These are phyloP conservation scores for Poecilia velifera DNA, from an alignment of 2,797 vertebrate species.

Conservation along the genomic window DNA sequence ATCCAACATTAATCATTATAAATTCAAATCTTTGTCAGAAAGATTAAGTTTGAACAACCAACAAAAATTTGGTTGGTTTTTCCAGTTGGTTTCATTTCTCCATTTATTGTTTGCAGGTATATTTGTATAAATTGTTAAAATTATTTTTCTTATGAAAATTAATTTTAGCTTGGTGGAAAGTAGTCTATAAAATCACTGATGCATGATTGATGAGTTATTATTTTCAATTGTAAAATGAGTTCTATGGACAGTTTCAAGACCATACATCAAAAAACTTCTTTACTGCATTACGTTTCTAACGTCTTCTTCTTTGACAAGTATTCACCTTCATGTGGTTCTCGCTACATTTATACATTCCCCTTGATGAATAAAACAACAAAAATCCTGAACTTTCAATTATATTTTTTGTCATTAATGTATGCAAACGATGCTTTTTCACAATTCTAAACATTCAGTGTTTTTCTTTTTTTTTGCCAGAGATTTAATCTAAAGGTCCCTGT, in stretches of 20 bases:
- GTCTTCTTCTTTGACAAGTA: neutral
- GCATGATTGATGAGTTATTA: neutral
- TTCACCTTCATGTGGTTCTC: neutral
- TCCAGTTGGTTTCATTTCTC: neutral
- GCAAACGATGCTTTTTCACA: neutral
- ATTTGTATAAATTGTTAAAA: neutral
- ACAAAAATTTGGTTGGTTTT: neutral
- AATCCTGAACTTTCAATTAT: neutral
- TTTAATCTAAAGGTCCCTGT: neutral
- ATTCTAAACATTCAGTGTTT: conserved; percentile 7
- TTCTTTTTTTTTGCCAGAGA: conserved; percentile 4
- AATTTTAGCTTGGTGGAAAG: neutral
- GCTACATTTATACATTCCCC: neutral
- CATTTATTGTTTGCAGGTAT: neutral
- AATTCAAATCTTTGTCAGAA: neutral
- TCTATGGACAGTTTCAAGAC: neutral
- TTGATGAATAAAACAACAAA: neutral
- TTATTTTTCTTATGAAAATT: neutral
- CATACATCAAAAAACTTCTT: neutral
- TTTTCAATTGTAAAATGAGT: neutral
- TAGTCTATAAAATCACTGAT: neutral
- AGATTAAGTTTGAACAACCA: neutral
- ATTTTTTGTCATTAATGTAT: neutral
- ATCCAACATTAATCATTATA: neutral
- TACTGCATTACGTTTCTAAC: neutral